These are phyloP conservation scores for Corynorhinus townsendii DNA, from an alignment of 2,113 vertebrate genomes.

Conservation along the genomic window DNA sequence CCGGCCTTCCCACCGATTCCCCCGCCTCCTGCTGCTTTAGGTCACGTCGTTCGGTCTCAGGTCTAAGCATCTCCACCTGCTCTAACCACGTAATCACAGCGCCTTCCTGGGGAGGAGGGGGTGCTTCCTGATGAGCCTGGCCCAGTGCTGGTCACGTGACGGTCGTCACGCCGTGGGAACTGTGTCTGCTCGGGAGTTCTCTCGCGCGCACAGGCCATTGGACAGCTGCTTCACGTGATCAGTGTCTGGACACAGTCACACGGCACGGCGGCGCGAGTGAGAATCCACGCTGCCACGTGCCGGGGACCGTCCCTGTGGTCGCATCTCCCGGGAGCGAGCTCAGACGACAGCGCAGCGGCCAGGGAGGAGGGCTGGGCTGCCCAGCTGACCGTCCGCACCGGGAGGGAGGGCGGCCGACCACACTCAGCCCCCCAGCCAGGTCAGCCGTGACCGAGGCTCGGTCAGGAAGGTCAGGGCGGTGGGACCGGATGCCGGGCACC, in stretches of 20 bases:
- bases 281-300: fast-evolving
- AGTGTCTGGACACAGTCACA: neutral
- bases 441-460: fast-evolving
- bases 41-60: no score
- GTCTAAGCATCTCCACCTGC: no score
- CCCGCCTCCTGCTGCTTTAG: neutral
- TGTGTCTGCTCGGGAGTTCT: fast-evolving
- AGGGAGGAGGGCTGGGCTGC: no score
- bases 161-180: fast-evolving
- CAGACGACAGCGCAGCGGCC: neutral
- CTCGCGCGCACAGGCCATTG: neutral
- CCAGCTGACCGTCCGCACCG: neutral
- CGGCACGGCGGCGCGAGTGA: fast-evolving
- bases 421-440: neutral
- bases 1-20: neutral
- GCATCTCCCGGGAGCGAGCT: fast-evolving
- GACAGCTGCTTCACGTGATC: fast-evolving
- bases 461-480: fast-evolving
- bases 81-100: no score
- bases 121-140: fast-evolving
- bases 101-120: fast-evolving
- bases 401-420: no score
- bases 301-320: fast-evolving
- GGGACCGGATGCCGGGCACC: neutral
- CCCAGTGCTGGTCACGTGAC: fast-evolving